Conservation (phyloP, 1,140 invertebrate genomes). For the Neodiprion lecontei region DNA sequence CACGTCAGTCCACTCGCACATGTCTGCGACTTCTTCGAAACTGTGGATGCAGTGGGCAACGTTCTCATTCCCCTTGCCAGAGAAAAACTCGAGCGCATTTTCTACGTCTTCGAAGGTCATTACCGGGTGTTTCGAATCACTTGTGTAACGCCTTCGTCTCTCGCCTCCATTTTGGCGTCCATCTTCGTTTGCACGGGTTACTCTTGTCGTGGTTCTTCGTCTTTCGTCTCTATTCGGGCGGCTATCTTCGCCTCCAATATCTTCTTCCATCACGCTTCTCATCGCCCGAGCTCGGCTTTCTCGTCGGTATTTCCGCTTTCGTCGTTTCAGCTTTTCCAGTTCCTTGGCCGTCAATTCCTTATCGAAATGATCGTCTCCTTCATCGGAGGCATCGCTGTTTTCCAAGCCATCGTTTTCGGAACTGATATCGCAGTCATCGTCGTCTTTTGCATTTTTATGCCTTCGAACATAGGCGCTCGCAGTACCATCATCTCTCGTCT, state of each 20-base stretch:
- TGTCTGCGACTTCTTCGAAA: conserved; percentile 35
- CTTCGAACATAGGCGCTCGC: neutral
- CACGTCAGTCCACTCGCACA: conserved; percentile 33
- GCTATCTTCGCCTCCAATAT: conserved; percentile 11
- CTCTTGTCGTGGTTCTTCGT: neutral
- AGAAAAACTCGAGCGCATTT: conserved; percentile 31
- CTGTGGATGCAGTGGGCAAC: conserved; percentile 30
- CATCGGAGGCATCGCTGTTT: neutral
- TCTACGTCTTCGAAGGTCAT: conserved; percentile 34
- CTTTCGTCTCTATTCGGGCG: neutral
- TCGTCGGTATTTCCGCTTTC: neutral
- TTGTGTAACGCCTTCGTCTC: conserved; percentile 11
- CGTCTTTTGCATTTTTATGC: conserved; percentile 6
- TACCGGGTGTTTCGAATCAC: neutral
- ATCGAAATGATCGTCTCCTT: neutral
- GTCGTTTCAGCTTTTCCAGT: neutral
- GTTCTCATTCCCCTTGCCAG: conserved; percentile 28
- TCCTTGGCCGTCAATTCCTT: neutral
- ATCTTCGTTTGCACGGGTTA: too few relatives aligned
- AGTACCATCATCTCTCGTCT: neutral
- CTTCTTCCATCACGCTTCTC: conserved; percentile 8
- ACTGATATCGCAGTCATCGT: neutral
- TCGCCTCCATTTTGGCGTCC: conserved; percentile 12
- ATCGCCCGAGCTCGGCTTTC: neutral
- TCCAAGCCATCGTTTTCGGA: neutral